Base-by-base conservation (phyloP, 2,888 invertebrate genomes). In the Aphodius sticticus region DNA sequence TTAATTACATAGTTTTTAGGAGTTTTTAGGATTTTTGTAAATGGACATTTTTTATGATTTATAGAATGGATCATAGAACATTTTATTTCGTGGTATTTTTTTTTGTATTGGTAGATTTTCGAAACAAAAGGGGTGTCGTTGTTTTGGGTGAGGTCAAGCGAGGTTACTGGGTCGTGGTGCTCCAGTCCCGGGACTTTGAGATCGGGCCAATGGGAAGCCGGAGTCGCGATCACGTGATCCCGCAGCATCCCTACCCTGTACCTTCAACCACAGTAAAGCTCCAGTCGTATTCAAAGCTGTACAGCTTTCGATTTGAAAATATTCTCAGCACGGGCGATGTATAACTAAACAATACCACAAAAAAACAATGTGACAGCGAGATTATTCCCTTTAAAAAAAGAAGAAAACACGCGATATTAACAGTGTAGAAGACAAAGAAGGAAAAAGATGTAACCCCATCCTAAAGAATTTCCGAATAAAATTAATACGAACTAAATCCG, bases 91-190 rank as follows among this genome's bases (percentile, higher is more conserved):
- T 26, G 3, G 26, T 26, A 26, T 26, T 26, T 26, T 26, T 26
- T 26, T 26, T 26, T 1, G 26, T 26, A 26, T 26, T 26, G 26
- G 26, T 26, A 26, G 26, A n/a, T n/a, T n/a, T n/a, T n/a, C n/a
- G n/a, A n/a, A 53, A 53, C 53, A 53, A 53, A 53, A 53, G 71
- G 35, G 71, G 26, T 71, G 16, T 71, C n/a, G 74, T 74, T 74
- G 74, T 79, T 81, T 81, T 79, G 81, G 88, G 86, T 85, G 88
- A 88, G 89, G 89, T 89, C 88, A 88, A 83, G 82, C 80, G 86
- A 87, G 89, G 88, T 89, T 87, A 89, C 87, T 89, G 87, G 89
- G 89, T 89, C 89, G 89, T 35, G 74, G 26, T 74, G n/a, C 36
- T 74, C 71, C n/a, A 87, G 87, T 88, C 88, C 89, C 89, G 88